Base-by-base conservation (phyloP, 2,888 invertebrate genomes). In the Apodemia hepburni region DNA sequence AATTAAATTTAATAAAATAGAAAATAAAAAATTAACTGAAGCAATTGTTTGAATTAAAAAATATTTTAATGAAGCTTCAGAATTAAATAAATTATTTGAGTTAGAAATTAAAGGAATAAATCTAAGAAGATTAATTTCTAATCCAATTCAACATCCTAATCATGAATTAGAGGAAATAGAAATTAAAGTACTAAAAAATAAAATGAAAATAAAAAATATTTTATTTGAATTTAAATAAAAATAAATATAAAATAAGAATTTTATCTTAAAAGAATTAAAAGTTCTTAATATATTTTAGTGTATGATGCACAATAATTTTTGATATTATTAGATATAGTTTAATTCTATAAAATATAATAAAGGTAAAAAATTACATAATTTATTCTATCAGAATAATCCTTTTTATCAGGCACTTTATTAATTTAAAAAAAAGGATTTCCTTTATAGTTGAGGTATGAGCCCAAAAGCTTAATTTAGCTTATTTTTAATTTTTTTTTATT, bases 311-410 rank as follows among this genome's bases (percentile, higher is more conserved):
- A 84, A 83, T 87, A 92, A 80, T 87, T 93, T 93, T 93, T 93
- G 93, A 93, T 89, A 80, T 79, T 93, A 90, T 86, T 75, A 82
- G 92, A 69, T 91, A 87, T 92, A 92, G 93, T 93, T 93, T 92
- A 80, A 93, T 90, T 93, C 93, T 92, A 87, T 90, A 92, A 92
- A 86, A 88, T 92, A 79, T 93, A 93, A 93, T 93, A 93, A 93
- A 93, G 93, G 81, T 84, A 85, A 71, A 69, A 66, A 62, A 62
- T 65, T 84, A 84, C 82, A 76, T 85, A 68, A 81, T 84, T 84
- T 86, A 85, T 78, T 61, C 86, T 85, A 85, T 86, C 86, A 86
- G 84, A 85, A 83, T 86, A 86, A 83, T 75, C 85, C 84, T 86
- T 85, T 22, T 84, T 72, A 72, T 85, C 85, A 85, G 86, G 86